These are phyloP conservation scores for Acanthaster planci DNA, from an alignment of 35 echinoderm and acorn worm species.

Conservation along the genomic window DNA sequence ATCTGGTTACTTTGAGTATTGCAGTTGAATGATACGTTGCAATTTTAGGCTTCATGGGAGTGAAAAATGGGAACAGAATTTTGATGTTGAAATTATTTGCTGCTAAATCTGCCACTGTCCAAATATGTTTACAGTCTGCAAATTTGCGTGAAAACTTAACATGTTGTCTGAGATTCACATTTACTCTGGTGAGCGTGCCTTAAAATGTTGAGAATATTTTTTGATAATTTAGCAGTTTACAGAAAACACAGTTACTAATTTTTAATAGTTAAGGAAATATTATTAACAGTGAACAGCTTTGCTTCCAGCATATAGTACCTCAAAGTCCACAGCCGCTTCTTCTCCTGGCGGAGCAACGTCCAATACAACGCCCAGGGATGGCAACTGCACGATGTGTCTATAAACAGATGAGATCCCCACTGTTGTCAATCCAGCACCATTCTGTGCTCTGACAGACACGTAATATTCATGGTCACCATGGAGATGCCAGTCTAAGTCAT, in stretches of 20 bases:
- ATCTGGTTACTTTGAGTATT: too few relatives aligned
- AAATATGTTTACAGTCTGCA: too few relatives aligned
- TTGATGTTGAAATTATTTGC: too few relatives aligned
- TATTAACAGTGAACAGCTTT: neutral
- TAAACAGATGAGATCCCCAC: slow-evolving; percentile 35
- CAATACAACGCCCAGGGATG: slow-evolving; percentile 30
- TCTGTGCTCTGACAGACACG: slow-evolving; percentile 41
- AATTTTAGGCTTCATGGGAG: too few relatives aligned
- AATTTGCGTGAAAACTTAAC: too few relatives aligned
- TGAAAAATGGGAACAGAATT: too few relatives aligned
- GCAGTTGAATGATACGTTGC: too few relatives aligned
- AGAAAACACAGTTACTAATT: neutral
- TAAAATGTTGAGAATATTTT: too few relatives aligned
- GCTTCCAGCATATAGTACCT: neutral
- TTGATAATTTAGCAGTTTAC: neutral
- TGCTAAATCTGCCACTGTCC: too few relatives aligned
- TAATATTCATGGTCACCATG: slow-evolving; percentile 56
- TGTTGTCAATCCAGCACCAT: slow-evolving; percentile 37
- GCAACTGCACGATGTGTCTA: slow-evolving; percentile 36
- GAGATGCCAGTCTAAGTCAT: slow-evolving; percentile 36
- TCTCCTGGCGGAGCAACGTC: neutral
- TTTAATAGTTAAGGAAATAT: too few relatives aligned
- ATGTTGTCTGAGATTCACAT: too few relatives aligned
- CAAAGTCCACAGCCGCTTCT: neutral
- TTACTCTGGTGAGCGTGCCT: too few relatives aligned